Evolutionary conservation across 2,797 vertebrate species (phyloP).

Genomic region (Rhodeus uyekii): DNA sequence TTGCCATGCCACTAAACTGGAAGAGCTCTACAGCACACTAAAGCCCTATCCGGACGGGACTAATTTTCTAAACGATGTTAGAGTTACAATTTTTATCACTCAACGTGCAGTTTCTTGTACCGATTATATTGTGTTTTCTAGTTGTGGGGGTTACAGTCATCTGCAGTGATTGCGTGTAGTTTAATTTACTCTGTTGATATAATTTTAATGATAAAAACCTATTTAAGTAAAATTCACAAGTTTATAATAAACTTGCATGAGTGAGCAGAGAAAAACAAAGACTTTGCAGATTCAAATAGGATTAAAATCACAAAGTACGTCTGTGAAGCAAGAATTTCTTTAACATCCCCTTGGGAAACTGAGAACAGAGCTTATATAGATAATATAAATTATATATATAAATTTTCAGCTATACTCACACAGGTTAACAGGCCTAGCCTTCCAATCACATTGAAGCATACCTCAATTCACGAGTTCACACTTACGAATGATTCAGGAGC

Average conservation of each 20-base stretch:
- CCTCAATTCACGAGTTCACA: too few relatives aligned
- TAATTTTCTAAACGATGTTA: neutral
- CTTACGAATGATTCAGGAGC: too few relatives aligned
- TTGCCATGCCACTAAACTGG: slow-evolving; percentile 11
- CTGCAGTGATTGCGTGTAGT: too few relatives aligned
- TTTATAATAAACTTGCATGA: neutral
- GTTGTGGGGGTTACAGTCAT: too few relatives aligned
- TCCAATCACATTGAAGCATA: neutral
- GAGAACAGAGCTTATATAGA: neutral
- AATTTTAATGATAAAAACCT: neutral
- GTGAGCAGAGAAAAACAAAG: neutral
- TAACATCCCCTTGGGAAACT: neutral
- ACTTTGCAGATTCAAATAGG: neutral
- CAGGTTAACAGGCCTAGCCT: neutral
- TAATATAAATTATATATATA: neutral
- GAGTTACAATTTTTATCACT: neutral
- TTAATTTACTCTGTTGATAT: neutral
- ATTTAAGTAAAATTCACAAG: neutral
- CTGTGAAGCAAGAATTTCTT: neutral
- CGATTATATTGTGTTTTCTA: neutral
- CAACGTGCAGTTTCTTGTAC: neutral
- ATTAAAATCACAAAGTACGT: neutral
- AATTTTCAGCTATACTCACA: neutral
- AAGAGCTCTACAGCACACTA: slow-evolving; percentile 11
- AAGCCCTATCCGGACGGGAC: neutral